Base-by-base conservation (phyloP, 37 sponge, comb jelly and placozoan species). In the Chondrilla cf. caribensis region DNA sequence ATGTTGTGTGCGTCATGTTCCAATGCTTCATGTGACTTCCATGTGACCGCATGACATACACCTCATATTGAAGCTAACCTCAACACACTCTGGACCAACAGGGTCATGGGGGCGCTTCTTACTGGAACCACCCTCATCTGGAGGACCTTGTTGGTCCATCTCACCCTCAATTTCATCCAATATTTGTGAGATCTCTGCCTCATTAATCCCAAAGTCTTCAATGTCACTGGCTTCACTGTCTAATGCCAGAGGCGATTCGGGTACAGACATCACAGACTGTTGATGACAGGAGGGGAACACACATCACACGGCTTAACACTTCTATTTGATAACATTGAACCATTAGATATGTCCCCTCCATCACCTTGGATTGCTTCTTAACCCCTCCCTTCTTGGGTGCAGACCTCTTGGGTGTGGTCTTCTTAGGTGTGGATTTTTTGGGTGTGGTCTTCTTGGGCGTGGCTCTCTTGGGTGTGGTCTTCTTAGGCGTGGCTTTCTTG, bases 121-220 rank as follows among this genome's bases (percentile, higher is more conserved):
- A 43, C 44, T 39, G 21, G 38, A 11, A 37, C 76, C 76, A n/a
- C 19, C 44, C 38, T 70, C 72, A 35, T 38, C 39, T 9, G 7
- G 72, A 33, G 72, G 39, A n/a, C n/a, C 57, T 17, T 17, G 57
- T 38, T 18, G 37, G n/a, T 73, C 44, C 44, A 73, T 73, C 43
- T 73, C 44, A 6, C 25, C 36, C 44, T 73, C 44, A 22, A 73
- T 73, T 22, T 73, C 76, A 73, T 73, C 68, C 68, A 67, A 33
- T 3, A 67, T 33, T 29, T 67, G 68, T 28, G 35, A 33, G 4
- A 67, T 67, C 33, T 67, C 68, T 31, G 68, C 68, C 26, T 67
- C 68, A 29, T 67, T 4, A 33, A 67, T 28, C 1, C 32, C 68
- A 67, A 67, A 33, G 68, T 67, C 68, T 33, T 67, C 68, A 47